Conservation (phyloP, 2,113 vertebrate genomes). For the Brachyistius frenatus region DNA sequence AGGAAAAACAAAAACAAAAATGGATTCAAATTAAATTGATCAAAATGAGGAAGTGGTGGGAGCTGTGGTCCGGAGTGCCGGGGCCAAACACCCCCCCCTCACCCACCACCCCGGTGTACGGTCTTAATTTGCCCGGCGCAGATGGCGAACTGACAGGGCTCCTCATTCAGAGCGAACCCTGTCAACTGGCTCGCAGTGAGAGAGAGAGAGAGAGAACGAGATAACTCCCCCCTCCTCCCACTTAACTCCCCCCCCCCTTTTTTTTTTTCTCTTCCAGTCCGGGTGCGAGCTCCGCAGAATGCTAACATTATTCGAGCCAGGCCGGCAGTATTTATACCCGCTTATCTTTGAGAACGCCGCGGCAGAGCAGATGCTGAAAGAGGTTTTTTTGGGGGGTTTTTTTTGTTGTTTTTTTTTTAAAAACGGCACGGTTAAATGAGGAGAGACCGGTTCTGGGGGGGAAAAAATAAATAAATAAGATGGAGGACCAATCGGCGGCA, state of each 20-base stretch:
- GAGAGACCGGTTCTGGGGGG: too few species aligned
- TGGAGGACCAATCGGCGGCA: too few species aligned
- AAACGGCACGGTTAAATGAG: too few species aligned
- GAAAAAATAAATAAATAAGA: too few species aligned
- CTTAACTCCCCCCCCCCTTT: too few species aligned
- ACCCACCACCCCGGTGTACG: too few species aligned
- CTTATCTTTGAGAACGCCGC: too few species aligned
- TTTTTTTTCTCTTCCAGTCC: constrained; percentile 53
- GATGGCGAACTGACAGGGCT: constrained; percentile 81
- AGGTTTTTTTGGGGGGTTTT: too few species aligned
- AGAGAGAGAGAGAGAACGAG: constrained; percentile 37
- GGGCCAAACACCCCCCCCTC: constrained; percentile 63
- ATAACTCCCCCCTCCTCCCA: too few species aligned
- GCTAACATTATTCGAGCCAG: constrained; percentile 65
- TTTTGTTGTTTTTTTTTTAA: too few species aligned
- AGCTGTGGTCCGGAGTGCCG: constrained; percentile 59
- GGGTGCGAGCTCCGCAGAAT: constrained; percentile 51
- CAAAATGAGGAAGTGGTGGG: constrained; percentile 59
- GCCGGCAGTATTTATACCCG: too few species aligned
- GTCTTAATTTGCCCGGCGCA: constrained; percentile 79
- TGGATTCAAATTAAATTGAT: constrained; percentile 63
- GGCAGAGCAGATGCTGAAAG: too few species aligned
- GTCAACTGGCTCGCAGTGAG: constrained; percentile 68
- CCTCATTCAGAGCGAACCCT: constrained; percentile 76
- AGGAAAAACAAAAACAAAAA: constrained; percentile 29